Conservation (phyloP, 92 coral and sea anemone genomes). For the Parazoanthus atlanticus region DNA sequence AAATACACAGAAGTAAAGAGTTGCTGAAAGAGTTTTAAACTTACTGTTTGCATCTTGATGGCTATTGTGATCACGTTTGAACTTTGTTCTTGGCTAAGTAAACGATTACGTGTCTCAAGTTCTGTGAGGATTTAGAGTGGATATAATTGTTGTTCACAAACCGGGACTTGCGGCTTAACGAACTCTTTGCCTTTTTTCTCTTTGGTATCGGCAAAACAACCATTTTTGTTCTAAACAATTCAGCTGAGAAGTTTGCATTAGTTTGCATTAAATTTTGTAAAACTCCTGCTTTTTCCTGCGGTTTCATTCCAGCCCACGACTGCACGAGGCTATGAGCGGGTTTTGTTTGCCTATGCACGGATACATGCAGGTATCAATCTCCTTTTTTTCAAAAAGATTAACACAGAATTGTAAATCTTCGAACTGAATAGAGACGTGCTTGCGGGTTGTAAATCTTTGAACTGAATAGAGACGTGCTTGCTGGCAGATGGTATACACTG, state of each 20-base stretch:
- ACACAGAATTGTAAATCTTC: not conserved
- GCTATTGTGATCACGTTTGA: not conserved
- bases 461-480: not conserved
- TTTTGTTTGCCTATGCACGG: not conserved
- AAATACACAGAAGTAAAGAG: no score
- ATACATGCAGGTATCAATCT: not conserved
- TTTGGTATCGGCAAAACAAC: not conserved
- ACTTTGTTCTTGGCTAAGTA: not conserved
- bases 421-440: not conserved
- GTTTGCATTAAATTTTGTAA: not conserved
- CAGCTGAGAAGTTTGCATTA: not conserved
- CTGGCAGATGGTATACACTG: no score
- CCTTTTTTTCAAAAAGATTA: not conserved
- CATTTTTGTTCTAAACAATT: not conserved
- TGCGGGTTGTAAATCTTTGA: not conserved
- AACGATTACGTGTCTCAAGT: not conserved
- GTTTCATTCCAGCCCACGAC: not conserved
- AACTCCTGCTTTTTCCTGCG: not conserved
- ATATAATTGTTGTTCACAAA: not conserved
- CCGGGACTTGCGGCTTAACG: not conserved
- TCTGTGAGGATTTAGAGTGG: no score
- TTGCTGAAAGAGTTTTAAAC: no score
- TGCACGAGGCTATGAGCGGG: no score
- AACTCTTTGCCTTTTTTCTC: not conserved
- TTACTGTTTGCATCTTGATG: no score